Evolutionary conservation across 2,888 invertebrate genomes (phyloP), one percentile per base, ranked within the genome.

Genomic region (Neoascia interrupta): DNA sequence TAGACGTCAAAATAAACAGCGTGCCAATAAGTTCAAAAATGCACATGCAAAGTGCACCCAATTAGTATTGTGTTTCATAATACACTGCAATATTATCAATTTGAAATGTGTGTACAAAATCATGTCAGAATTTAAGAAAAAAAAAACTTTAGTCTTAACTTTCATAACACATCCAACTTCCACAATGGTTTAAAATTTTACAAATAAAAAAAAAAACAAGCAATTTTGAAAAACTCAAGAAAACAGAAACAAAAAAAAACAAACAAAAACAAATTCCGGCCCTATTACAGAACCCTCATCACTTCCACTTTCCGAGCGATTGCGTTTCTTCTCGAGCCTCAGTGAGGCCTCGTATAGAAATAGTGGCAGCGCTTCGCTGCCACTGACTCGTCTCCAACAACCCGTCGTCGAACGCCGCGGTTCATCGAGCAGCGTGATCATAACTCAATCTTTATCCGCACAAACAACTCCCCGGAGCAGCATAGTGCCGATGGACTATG

Each of bases 321-420:
- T 88, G 69, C 85, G 86, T 54, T 87, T 88, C 83, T 88, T 88
- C 79, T 87, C 85, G 81, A 87, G 83, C 66, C 84, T 88, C 11
- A 85, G 86, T 69, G 86, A 84, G 13, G 58, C 31, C 3, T n/a
- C 13, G 54, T 37, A 43, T 5, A 18, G 60, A 19, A 66, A 21
- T 47, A 80, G 49, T 31, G 63, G 75, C 15, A 51, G 63, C n/a
- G 31, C 49, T 31, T 63, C 64, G 0, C 19, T 63, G 5, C 63
- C 68, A 13, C 11, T 63, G 5, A 16, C 61, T 75, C 47, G 75
- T 43, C 15, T 5, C 18, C 41, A 54, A 1, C 64, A 66, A 10
- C 41, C 63, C 28, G 51, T 28, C 8, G 72, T 82, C 28, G 86
- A 87, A n/a, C 85, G 85, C 15, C 81, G 83, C 47, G 26, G 60